Evolutionary conservation across 1,140 invertebrate genomes (phyloP), one percentile per base, ranked within the genome.

Genomic region (Manduca sexta): DNA sequence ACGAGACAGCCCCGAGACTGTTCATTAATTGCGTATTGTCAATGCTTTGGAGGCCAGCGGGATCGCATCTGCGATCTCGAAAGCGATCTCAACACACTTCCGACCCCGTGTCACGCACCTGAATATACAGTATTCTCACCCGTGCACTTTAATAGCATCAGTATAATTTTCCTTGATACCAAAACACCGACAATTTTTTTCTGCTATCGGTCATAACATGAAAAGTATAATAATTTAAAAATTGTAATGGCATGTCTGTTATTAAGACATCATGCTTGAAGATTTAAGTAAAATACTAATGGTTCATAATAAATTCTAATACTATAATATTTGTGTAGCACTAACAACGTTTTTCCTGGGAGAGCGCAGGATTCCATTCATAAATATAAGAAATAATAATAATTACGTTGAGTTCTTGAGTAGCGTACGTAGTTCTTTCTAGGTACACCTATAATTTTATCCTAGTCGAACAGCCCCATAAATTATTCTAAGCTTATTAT

Each of bases 11-110:
- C 43, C 49, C 47, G 60, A 67, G 65, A 51, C 47, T 26, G 21
- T 65, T 72, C 67, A 77, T 82, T 78, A 74, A 78, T 74, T 72
- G 61, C 56, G 58, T 64, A 72, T 76, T 71, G 66, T 79, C 71
- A 57, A 56, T 57, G 56, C 50, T 52, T 40, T 49, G 49, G 46
- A 46, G 50, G 44, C 33, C 43, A 51, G n/a, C 49, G 35, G 39
- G 51, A 64, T 69, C 52, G 60, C 60, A 64, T 71, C 65, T 53
- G 35, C 56, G 59, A 66, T 69, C 52, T 47, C 41, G 52, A 33
- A 29, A 43, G 51, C 43, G 61, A 66, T 67, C 60, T 55, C 64
- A 57, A 50, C 57, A 62, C 62, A 52, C 49, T 43, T 48, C 48
- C 51, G 55, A 65, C 66, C 65, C 64, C 60, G 62, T 48, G 54